Conservation (phyloP, 2,113 vertebrate genomes). For the Zosterops lateralis region DNA sequence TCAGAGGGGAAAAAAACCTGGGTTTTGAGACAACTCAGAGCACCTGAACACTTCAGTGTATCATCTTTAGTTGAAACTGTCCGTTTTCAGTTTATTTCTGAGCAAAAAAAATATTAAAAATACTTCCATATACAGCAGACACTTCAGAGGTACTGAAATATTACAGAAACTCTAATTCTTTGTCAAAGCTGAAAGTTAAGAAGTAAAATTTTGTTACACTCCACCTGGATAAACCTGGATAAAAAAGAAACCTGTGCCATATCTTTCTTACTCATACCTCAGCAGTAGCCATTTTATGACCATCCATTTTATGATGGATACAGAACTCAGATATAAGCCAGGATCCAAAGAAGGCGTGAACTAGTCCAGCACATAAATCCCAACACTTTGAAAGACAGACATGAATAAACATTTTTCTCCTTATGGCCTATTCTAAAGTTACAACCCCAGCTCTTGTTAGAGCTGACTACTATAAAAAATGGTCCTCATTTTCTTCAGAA, state of each 20-base stretch:
- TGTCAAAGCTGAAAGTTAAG: neutral
- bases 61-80: neutral
- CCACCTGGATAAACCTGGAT: constrained; percentile 1
- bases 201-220: neutral
- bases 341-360: neutral
- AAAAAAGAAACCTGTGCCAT: neutral
- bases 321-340: neutral
- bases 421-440: neutral
- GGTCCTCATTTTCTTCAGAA: neutral
- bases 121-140: neutral
- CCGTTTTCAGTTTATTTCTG: too few species aligned
- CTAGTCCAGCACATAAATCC: neutral
- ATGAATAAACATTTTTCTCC: neutral
- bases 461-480: neutral
- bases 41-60: neutral
- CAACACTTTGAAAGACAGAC: neutral
- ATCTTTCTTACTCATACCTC: neutral
- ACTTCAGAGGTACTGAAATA: neutral
- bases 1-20: rapidly evolving
- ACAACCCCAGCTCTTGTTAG: neutral
- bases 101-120: neutral
- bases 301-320: neutral
- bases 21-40: neutral
- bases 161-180: neutral
- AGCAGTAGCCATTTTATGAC: neutral